phyloP scores from a whole-genome alignment of 2,113 vertebrate genomes.

The Ptychochromis oligacanthus region DNA sequence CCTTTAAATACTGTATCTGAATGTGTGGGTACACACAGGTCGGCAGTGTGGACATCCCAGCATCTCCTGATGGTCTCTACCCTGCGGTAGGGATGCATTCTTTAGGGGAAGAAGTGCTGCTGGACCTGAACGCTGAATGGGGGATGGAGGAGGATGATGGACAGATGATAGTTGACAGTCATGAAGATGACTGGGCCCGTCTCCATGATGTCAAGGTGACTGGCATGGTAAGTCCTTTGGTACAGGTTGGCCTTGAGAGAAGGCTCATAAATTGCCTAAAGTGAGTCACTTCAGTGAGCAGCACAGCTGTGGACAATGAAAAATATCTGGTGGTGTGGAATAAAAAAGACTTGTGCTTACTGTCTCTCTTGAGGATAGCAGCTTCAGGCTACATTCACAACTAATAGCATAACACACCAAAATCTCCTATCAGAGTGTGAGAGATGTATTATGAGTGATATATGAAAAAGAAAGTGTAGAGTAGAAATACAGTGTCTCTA shows the following conservation, averaged over 20 bases:
- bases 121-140: slow-evolving; percentile 91
- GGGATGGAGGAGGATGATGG: slow-evolving; percentile 87
- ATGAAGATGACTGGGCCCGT: slow-evolving; percentile 92
- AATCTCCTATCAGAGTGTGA: not conserved
- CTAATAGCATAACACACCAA: not conserved
- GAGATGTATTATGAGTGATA: not conserved
- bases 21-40: slow-evolving; percentile 72
- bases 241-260: not conserved
- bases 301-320: not conserved
- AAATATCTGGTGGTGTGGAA: not conserved
- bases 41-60: slow-evolving; percentile 84
- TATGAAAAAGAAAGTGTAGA: not conserved
- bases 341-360: not conserved
- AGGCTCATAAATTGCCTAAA: not conserved
- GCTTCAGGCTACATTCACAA: not conserved
- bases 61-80: slow-evolving; percentile 87
- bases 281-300: not conserved
- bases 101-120: slow-evolving; percentile 90
- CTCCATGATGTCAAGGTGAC: slow-evolving; percentile 89
- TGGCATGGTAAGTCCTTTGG: slow-evolving; percentile 83
- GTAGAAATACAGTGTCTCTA: not conserved
- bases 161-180: slow-evolving; percentile 94
- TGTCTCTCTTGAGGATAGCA: not conserved
- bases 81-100: slow-evolving; percentile 95
- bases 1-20: not conserved